phyloP scores from a whole-genome alignment of 2,797 vertebrate genomes.

The Scleropages formosus region DNA sequence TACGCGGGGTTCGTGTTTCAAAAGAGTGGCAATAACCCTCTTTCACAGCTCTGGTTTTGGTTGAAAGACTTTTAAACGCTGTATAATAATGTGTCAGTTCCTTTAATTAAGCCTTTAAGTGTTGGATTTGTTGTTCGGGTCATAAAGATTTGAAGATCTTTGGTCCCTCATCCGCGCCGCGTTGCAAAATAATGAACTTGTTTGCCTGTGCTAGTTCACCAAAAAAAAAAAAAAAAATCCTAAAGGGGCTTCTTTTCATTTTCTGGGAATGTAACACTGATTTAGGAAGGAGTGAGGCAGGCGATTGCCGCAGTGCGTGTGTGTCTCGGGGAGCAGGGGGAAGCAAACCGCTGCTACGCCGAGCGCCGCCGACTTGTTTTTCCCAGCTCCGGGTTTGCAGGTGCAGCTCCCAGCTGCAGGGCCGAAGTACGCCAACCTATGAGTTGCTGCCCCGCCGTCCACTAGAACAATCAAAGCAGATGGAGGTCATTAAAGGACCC shows the following conservation, averaged over 20 bases:
- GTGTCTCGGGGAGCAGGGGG: conserved; percentile 2
- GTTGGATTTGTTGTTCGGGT: conserved; percentile 63
- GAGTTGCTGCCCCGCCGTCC: conserved; percentile 4
- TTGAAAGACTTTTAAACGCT: conserved; percentile 63
- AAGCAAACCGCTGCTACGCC: background rate
- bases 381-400: conserved; percentile 45
- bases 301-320: conserved; percentile 16
- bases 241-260: conserved; percentile 45
- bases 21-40: conserved; percentile 64
- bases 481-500: conserved; percentile 1
- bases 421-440: conserved; percentile 23
- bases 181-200: conserved; percentile 54
- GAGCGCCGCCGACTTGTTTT: background rate
- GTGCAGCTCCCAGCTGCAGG: conserved; percentile 63
- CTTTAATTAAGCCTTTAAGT: conserved; percentile 79
- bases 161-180: conserved; percentile 44
- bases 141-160: conserved; percentile 55
- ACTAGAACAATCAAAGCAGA: conserved; percentile 3
- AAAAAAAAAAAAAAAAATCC: conserved; percentile 44
- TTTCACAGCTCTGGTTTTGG: conserved; percentile 66
- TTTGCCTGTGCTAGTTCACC: conserved; percentile 55
- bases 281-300: conserved; percentile 40
- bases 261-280: conserved; percentile 57
- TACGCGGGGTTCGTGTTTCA: conserved; percentile 61
- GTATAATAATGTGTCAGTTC: conserved; percentile 71